Conservation (phyloP, 2,113 vertebrate species). For the Channa maculata region DNA sequence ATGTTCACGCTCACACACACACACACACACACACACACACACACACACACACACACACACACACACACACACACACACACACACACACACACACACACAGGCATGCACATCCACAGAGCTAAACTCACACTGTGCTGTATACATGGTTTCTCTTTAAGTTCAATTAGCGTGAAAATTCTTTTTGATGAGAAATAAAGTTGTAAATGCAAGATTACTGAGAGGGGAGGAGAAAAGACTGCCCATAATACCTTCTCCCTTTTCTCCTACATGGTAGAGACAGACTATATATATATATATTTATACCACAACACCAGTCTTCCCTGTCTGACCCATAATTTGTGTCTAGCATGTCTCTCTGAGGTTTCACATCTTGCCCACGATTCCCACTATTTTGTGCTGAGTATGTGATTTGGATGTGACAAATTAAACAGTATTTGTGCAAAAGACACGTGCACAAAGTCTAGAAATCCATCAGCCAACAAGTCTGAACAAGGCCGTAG, state of each 20-base stretch:
- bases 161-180: slow-evolving; percentile 82
- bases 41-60: slow-evolving; percentile 20
- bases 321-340: slow-evolving; percentile 63
- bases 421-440: slow-evolving; percentile 71
- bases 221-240: slow-evolving; percentile 9
- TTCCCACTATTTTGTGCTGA: slow-evolving; percentile 59
- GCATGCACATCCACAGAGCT: background rate
- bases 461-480: slow-evolving; percentile 69
- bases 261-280: slow-evolving; percentile 40
- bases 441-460: slow-evolving; percentile 51
- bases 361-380: slow-evolving; percentile 57
- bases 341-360: slow-evolving; percentile 60
- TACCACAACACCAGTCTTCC: slow-evolving; percentile 33
- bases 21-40: background rate
- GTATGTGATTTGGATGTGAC: slow-evolving; percentile 54
- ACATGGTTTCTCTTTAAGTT: slow-evolving; percentile 76
- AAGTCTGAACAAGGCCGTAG: slow-evolving; percentile 65
- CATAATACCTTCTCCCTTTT: background rate
- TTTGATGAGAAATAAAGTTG: slow-evolving; percentile 72
- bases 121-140: slow-evolving; percentile 25
- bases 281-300: slow-evolving; percentile 55
- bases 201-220: slow-evolving; percentile 65
- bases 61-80: background rate
- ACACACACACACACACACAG: slow-evolving; percentile 11
- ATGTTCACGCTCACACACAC: slow-evolving; percentile 48